Evolutionary conservation across 2,113 vertebrate species (phyloP).

Genomic region (Leptocoma aspasia): DNA sequence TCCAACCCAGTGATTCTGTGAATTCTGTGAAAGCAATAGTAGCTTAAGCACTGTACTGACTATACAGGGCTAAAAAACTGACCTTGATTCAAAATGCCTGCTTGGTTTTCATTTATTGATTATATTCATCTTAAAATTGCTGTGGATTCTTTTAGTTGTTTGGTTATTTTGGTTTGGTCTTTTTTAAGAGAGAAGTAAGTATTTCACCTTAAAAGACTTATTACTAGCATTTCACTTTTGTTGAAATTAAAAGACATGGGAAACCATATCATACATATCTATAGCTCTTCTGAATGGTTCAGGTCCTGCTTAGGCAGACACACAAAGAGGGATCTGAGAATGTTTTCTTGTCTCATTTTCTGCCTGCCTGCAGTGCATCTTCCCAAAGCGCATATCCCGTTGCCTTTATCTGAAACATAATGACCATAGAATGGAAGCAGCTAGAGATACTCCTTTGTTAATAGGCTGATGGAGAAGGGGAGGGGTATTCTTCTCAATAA

Average conservation of each 20-base stretch:
- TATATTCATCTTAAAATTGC: background rate
- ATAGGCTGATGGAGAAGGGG: background rate
- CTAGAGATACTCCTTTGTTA: background rate
- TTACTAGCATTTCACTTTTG: background rate
- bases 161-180: background rate
- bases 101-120: background rate
- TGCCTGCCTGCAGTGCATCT: background rate
- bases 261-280: background rate
- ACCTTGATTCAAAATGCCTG: background rate
- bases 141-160: background rate
- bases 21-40: background rate
- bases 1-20: too few species aligned
- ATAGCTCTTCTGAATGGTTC: background rate
- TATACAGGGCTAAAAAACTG: background rate
- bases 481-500: background rate
- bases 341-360: background rate
- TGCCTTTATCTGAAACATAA: background rate
- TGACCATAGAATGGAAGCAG: background rate
- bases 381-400: background rate
- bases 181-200: background rate
- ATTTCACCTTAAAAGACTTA: background rate
- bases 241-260: background rate
- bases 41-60: background rate
- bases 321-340: background rate
- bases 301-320: background rate